These are phyloP conservation scores for Drosophila atroscutellata DNA, from an alignment of 2,888 invertebrate species.

Conservation along the genomic window DNA sequence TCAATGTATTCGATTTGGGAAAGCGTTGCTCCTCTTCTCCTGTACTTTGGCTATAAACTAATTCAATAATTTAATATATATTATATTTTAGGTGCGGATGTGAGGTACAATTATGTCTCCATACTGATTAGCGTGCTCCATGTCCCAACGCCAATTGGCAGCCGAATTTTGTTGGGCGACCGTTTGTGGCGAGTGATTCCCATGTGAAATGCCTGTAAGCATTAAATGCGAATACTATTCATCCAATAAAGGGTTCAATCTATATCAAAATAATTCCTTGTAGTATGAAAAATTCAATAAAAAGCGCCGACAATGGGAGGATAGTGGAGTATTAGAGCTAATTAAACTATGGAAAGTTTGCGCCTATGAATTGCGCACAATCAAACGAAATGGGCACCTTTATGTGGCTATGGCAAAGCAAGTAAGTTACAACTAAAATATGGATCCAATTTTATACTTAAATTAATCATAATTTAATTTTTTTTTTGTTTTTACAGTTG, in stretches of 20 bases:
- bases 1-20: not conserved
- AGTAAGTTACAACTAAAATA: slow-evolving; percentile 30
- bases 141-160: slow-evolving; percentile 65
- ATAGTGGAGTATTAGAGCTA: slow-evolving; percentile 84
- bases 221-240: not conserved
- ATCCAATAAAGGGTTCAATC: not conserved
- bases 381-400: slow-evolving; percentile 84
- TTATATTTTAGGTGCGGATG: slow-evolving; percentile 47
- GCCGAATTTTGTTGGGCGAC: slow-evolving; percentile 75
- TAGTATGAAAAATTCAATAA: slow-evolving; percentile 85
- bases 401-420: slow-evolving; percentile 85
- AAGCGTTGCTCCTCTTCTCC: not conserved
- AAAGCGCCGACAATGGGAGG: slow-evolving; percentile 85
- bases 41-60: not conserved
- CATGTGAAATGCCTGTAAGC: slow-evolving; percentile 84
- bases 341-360: slow-evolving; percentile 85
- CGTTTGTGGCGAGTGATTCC: slow-evolving; percentile 81
- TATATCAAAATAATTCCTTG: not conserved
- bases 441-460: not conserved
- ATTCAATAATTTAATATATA: not conserved
- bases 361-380: slow-evolving; percentile 84
- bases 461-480: not conserved
- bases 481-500: slow-evolving; percentile 55
- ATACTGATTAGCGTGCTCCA: slow-evolving; percentile 67
- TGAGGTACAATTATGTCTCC: slow-evolving; percentile 51